Evolutionary conservation across 2,113 vertebrate species (phyloP).

Genomic region (Zootoca vivipara): DNA sequence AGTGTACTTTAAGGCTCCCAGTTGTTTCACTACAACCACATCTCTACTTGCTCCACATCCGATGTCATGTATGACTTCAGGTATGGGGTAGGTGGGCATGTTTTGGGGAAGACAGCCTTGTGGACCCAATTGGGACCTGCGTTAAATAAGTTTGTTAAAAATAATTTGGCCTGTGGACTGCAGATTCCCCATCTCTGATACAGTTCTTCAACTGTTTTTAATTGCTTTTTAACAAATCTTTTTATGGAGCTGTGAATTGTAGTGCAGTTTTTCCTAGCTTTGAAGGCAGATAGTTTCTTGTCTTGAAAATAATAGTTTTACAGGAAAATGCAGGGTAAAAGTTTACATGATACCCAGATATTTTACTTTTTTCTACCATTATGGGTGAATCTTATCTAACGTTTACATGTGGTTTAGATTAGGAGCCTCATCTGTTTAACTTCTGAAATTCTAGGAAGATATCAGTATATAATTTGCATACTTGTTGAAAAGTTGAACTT

Average conservation of each 20-base stretch:
- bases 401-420: background rate
- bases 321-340: background rate
- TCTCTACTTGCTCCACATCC: too few species aligned
- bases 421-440: background rate
- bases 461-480: background rate
- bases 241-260: background rate
- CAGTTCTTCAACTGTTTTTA: background rate
- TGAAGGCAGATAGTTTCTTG: background rate
- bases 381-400: background rate
- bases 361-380: background rate
- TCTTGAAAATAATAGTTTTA: background rate
- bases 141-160: too few species aligned
- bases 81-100: too few species aligned
- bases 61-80: too few species aligned
- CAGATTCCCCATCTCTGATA: too few species aligned
- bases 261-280: background rate
- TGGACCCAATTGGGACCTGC: too few species aligned
- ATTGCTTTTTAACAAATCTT: background rate
- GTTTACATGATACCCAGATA: background rate
- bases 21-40: too few species aligned
- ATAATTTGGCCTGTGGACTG: too few species aligned
- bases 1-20: too few species aligned
- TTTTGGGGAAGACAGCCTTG: too few species aligned
- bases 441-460: background rate
- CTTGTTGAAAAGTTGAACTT: background rate